Conservation (phyloP, 2,113 vertebrate genomes). For the Bufo bufo region DNA sequence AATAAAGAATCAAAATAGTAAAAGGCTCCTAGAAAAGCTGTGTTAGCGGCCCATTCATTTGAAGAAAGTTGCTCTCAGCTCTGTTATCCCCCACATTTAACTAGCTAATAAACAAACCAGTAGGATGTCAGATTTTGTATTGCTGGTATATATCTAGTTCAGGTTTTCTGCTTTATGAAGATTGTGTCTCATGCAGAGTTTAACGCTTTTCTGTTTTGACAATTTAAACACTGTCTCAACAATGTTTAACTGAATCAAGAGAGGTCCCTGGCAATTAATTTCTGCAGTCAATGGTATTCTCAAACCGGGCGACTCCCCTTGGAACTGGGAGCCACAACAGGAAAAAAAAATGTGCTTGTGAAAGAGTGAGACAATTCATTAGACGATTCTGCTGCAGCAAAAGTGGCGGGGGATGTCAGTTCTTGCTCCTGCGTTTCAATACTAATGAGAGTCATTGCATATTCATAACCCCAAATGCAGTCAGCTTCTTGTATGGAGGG, state of each 20-base stretch:
- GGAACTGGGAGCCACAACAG: conserved; percentile 69
- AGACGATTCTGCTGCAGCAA: conserved; percentile 76
- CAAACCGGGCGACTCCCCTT: conserved; percentile 72
- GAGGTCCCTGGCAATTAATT: conserved; percentile 72
- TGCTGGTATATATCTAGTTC: conserved; percentile 52
- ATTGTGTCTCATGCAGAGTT: conserved; percentile 63
- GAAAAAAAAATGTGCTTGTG: conserved; percentile 63
- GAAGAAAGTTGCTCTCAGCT: conserved; percentile 61
- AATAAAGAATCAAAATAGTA: conserved; percentile 62
- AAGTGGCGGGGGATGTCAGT: conserved; percentile 80
- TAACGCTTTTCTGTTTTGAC: conserved; percentile 71
- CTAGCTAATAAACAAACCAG: conserved; percentile 63
- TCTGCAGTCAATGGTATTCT: conserved; percentile 71
- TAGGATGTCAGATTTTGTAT: conserved; percentile 47
- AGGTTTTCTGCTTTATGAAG: conserved; percentile 38
- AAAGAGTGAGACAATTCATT: conserved; percentile 83
- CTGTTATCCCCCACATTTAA: conserved; percentile 59
- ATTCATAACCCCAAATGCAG: conserved; percentile 86
- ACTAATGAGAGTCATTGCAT: conserved; percentile 88
- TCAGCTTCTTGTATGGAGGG: conserved; percentile 75
- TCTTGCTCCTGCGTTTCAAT: conserved; percentile 75
- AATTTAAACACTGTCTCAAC: conserved; percentile 67
- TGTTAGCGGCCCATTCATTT: conserved; percentile 64
- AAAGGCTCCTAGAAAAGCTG: conserved; percentile 64
- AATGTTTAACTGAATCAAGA: conserved; percentile 72